Base-by-base conservation (phyloP, 2,888 invertebrate species). In the Yponomeuta malinellus region DNA sequence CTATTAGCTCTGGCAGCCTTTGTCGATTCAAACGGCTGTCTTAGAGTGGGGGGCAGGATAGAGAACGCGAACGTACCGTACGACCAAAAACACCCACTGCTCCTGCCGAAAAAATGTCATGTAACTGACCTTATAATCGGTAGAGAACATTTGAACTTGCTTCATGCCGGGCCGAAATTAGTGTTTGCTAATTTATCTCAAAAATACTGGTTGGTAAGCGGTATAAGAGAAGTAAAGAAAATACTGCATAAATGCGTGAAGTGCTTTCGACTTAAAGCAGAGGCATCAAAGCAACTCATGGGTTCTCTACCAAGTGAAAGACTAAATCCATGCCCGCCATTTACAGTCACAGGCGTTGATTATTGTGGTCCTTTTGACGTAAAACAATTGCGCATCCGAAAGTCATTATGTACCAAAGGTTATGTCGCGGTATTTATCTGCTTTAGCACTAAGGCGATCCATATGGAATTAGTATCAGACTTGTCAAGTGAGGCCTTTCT, bases 221-320 rank as follows among this genome's bases (percentile, higher is more conserved):
- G 74, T n/a, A 63, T 73, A 31, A 71, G 72, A 69, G n/a, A 72
- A 68, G 68, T 77, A 5, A 77, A 76, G 71, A 75, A 74, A 10
- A 4, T 75, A 12, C 68, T 70, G 12, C 70, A 74, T 59, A 74
- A 74, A 71, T 76, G 76, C 71, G 10, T 75, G 5, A 71, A n/a
- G 2, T 76, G 76, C 73, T 75, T 73, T 48, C 73, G 73, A 70
- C 59, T 74, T 1, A 76, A 75, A 33, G 74, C 73, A 0, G 37
- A 48, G 2, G 63, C 71, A 12, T 68, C 72, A 9, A 72, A 72
- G 4, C 75, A 76, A 68, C 71, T 76, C 10, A 74, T 75, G 73
- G 75, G 75, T 1, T 72, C 72, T 12, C 70, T 75, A 48, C 73
- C 73, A 3, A 65, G 65, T 8, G 71, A 73, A 37, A 67, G 73